These are phyloP conservation scores for Epizoanthus rinbou DNA, from an alignment of 92 coral and sea anemone species.

Conservation along the genomic window DNA sequence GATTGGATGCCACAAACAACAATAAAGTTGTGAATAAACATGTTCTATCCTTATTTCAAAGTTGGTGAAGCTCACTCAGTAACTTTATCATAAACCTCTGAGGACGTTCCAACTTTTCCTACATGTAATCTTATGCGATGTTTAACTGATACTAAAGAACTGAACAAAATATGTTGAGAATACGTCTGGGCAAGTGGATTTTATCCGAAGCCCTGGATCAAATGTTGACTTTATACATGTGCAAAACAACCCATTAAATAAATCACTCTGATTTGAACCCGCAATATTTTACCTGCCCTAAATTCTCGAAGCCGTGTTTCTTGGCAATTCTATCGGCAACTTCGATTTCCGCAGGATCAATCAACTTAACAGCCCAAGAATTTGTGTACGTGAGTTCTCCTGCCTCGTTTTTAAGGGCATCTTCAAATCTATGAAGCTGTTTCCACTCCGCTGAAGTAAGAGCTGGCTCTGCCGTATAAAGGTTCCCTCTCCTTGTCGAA, in stretches of 20 bases:
- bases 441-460: constrained; percentile 90
- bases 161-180: not conserved
- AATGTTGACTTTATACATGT: constrained; percentile 4
- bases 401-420: constrained; percentile 90
- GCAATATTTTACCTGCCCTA: constrained; percentile 86
- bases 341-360: constrained; percentile 91
- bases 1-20: too few relatives aligned
- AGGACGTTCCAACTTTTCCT: too few relatives aligned
- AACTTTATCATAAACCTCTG: too few relatives aligned
- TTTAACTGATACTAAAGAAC: too few relatives aligned
- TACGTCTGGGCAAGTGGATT: not conserved
- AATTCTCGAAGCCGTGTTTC: constrained; percentile 93
- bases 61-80: too few relatives aligned
- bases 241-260: constrained; percentile 15
- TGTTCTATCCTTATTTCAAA: too few relatives aligned
- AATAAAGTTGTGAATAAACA: too few relatives aligned
- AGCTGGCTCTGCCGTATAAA: constrained; percentile 41
- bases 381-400: constrained; percentile 88
- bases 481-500: constrained; percentile 51
- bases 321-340: constrained; percentile 92
- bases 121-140: too few relatives aligned
- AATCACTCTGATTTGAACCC: constrained; percentile 35
- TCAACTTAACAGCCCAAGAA: constrained; percentile 93
- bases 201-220: not conserved
- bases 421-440: constrained; percentile 93